Evolutionary conservation across 2,113 vertebrate genomes (phyloP), one percentile per base, ranked within the genome.

Genomic region (Xenotilapia leptura): DNA sequence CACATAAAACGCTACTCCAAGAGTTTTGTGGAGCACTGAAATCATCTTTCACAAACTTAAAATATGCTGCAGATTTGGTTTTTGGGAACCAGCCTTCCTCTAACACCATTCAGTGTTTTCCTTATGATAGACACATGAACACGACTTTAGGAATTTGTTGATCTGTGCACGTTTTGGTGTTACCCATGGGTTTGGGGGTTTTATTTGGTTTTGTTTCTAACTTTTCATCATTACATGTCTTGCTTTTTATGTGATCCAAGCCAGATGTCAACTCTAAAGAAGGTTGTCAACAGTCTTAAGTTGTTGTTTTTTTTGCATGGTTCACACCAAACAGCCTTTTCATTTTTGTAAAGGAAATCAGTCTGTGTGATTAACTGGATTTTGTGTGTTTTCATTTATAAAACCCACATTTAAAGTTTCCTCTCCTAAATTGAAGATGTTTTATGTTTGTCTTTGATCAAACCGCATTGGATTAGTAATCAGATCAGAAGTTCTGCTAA

Each of bases 121-220:
- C 14, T 75, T 75, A 47, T 28, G 40, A 75, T 11, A 75, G 23
- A 28, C 21, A 70, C 65, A 19, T 75, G 23, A 47, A 75, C 42
- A 28, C 9, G 15, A 47, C 42, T 28, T 70, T 21, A 75, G 36
- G 68, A 47, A 17, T 47, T 45, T 70, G 38, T 15, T 28, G 68
- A 45, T 45, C 40, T 2, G 70, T 28, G 38, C 3, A 73, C 4
- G 6, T 5, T 45, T 45, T 45, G 68, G 21, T 26, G 68, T 0
- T 10, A 42, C 13, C 40, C 60, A 1, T 65, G 4, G 33, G 33
- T 65, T 28, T 28, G 40, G 68, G 23, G 60, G 2, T 2, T 65
- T 36, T 5, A 0, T 65, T 65, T 28, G 15, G 21, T 0, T 28
- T 47, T 42, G n/a, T 45, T 73, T 73, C 14, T 4, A 28, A 17